Base-by-base conservation (phyloP, 1,140 invertebrate species). In the Leucophenga varia region DNA sequence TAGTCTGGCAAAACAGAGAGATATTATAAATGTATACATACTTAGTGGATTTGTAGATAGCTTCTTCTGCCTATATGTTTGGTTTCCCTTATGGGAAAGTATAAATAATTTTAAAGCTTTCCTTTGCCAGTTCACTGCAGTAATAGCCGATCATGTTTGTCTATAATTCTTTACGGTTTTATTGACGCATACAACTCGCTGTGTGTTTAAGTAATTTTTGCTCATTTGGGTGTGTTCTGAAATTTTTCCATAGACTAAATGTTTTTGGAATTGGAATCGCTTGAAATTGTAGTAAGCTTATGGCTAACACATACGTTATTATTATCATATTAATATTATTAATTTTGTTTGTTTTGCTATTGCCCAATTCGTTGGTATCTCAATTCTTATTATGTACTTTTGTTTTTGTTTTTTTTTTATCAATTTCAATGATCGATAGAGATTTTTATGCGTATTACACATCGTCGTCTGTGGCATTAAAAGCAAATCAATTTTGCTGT, bases 131-230 rank as follows among this genome's bases (percentile, higher is more conserved):
- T 45, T 38, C 54, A 59, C 43, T 35, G 44, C 43, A 55, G 28
- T 43, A 37, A 42, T 3, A 19, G 17, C 16, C 4, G 10, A 31
- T 40, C n/a, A n/a, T 36, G 22, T 43, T 50, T 58, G 47, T 31
- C 30, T 41, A 20, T 43, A 47, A 51, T 43, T 49, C 32, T 55
- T 52, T 59, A 57, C 31, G 31, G 28, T 34, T 57, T 59, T 59
- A 59, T 65, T 65, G 61, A 67, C 55, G 61, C 63, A 56, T 61
- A 53, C 43, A 65, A 67, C 59, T 65, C 55, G 45, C 49, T 59
- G 52, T 64, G 50, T 60, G 49, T 61, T 61, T 63, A 67, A 67
- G 55, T 63, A 67, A 48, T 53, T 55, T 57, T 50, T 43, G 39
- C 54, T 49, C 46, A 44, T n/a, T n/a, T n/a, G n/a, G 20, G 17